Evolutionary conservation across 2,797 vertebrate species (phyloP), one percentile per base, ranked within the genome.

Genomic region (Petrocephalus schoutedeni): DNA sequence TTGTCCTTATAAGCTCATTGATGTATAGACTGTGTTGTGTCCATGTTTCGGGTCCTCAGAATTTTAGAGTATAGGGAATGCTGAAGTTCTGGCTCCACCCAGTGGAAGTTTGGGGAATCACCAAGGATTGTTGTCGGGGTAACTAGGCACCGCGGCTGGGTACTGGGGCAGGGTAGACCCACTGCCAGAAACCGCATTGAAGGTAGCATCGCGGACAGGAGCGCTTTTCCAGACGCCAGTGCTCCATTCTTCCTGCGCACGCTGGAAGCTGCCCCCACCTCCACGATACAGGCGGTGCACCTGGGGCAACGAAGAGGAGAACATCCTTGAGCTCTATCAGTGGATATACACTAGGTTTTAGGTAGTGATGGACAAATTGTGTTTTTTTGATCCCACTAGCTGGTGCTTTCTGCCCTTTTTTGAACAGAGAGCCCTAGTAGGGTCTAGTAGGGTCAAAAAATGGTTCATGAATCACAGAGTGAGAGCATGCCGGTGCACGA

Each of bases 231-330:
- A 99, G 0, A 92, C 0, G 0, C 98, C 98, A 0, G 94, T 94
- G 91, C 92, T 96, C 98, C 98, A 99, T 92, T 99, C 98, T 0
- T 98, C 96, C 92, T 98, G 97, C 6, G 98, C 98, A 45, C 96
- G 97, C 92, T 96, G 92, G 87, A 99, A 91, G 90, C 97, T 99
- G n/a, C 98, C 98, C 0, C 97, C 98, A 0, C 92, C 95, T 0
- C 97, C 97, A 0, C 97, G 97, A 92, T 99, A 99, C 91, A 98
- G 90, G 89, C 95, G 95, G 92, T 99, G 98, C 36, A 99, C 97
- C 98, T 99, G 90, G 23, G 54, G 9, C 10, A 4, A 80, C 6
- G 56, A 32, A 41, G 10, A 45, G 7, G 32, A 59, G n/a, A 36
- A 61, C 53, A 32, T 3, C 21, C 41, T 51, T 82, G 19, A 56